phyloP scores from a whole-genome alignment of 2,113 vertebrate species.

The Equus przewalskii region DNA sequence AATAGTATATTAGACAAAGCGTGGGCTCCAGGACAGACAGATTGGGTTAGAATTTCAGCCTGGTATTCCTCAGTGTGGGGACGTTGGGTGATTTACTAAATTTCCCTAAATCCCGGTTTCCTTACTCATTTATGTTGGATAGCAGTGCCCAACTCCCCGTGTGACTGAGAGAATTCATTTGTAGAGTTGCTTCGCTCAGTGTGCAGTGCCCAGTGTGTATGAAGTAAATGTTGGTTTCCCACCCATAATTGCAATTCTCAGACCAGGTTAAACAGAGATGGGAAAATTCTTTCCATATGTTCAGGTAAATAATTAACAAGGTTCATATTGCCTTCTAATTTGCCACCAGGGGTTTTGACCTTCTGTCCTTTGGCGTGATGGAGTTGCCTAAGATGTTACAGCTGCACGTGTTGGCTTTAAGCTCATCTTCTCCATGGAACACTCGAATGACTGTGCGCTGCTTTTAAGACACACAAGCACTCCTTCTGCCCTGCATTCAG shows the following conservation, averaged over 20 bases:
- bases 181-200: neutral
- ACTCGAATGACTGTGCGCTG: neutral
- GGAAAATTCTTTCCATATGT: slow-evolving; percentile 65
- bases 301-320: slow-evolving; percentile 67
- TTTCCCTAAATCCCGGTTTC: neutral
- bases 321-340: slow-evolving; percentile 64
- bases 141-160: neutral
- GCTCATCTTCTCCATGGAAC: neutral
- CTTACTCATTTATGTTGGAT: neutral
- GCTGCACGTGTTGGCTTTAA: neutral
- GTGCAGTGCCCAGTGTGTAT: neutral
- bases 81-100: neutral
- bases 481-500: neutral
- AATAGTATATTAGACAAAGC: neutral
- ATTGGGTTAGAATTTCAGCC: neutral
- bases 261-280: slow-evolving; percentile 28
- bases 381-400: slow-evolving; percentile 39
- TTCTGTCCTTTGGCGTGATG: slow-evolving; percentile 44
- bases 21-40: neutral
- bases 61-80: neutral
- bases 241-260: neutral
- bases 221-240: slow-evolving; percentile 1
- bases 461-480: neutral
- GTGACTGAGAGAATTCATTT: neutral
- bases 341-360: slow-evolving; percentile 54